These are phyloP conservation scores for Megaptera novaeangliae DNA, from an alignment of 2,113 vertebrate species.

Conservation along the genomic window DNA sequence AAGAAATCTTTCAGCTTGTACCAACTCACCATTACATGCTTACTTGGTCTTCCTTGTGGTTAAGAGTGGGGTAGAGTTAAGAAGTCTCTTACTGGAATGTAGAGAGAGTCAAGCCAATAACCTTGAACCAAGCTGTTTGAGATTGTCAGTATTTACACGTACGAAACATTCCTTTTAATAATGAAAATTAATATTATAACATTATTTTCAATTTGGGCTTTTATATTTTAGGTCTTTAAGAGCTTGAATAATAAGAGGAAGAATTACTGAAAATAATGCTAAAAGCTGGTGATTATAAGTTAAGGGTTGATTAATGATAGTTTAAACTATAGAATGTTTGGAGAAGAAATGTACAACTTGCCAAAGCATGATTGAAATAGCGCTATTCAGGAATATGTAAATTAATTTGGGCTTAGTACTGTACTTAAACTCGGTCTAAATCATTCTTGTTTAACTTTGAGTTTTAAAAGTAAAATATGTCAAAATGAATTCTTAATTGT, in stretches of 20 bases:
- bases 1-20: background rate
- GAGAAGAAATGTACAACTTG: background rate
- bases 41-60: background rate
- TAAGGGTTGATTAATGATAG: background rate
- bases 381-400: background rate
- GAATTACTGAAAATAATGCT: constrained; percentile 6
- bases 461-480: constrained; percentile 3
- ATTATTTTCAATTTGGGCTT: background rate
- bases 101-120: background rate
- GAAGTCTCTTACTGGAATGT: background rate
- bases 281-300: background rate
- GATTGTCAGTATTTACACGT: background rate
- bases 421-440: background rate
- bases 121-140: background rate
- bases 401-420: background rate
- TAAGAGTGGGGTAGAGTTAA: background rate
- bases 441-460: background rate
- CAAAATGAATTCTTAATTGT: background rate
- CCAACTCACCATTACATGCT: background rate
- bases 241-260: background rate
- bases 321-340: background rate
- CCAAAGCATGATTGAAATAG: background rate
- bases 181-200: background rate
- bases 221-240: background rate
- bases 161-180: background rate